phyloP scores from a whole-genome alignment of 2,113 vertebrate species.

The Hipposideros armiger region DNA sequence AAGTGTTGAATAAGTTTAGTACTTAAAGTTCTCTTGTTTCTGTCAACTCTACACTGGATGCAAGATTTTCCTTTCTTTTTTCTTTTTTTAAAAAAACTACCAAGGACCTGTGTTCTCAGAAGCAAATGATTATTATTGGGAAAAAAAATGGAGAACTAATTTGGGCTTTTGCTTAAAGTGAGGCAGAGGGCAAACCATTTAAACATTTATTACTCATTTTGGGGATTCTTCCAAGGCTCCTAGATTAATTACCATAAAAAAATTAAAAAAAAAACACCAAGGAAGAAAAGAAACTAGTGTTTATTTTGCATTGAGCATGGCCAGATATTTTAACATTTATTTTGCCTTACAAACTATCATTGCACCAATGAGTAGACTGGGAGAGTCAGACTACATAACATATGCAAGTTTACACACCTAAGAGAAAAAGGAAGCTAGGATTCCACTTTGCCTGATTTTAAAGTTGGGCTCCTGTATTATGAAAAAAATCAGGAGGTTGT shows the following conservation, averaged over 20 bases:
- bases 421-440: not conserved
- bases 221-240: conserved; percentile 2
- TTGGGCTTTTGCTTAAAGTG: conserved; percentile 32
- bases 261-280: not conserved
- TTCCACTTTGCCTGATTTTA: not conserved
- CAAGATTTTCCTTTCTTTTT: not conserved
- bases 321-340: conserved; percentile 30
- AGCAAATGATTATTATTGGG: conserved; percentile 3
- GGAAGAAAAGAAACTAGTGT: not conserved
- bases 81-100: not conserved
- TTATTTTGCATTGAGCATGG: conserved; percentile 39
- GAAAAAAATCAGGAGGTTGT: not conserved
- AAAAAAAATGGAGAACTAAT: conserved; percentile 30
- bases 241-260: not conserved
- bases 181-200: not conserved
- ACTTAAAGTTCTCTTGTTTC: not conserved
- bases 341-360: conserved; percentile 44
- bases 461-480: not conserved
- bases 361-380: conserved; percentile 14
- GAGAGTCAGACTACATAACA: not conserved
- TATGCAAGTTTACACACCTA: not conserved
- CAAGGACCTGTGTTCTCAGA: not conserved
- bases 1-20: not conserved
- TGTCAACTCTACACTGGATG: not conserved
- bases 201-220: conserved; percentile 4